A percentile compares a stretch with the other conserved stretches of the same genome.
Conservation (phyloP, 2,797 vertebrate species). For the Pangasius macronema region DNA sequence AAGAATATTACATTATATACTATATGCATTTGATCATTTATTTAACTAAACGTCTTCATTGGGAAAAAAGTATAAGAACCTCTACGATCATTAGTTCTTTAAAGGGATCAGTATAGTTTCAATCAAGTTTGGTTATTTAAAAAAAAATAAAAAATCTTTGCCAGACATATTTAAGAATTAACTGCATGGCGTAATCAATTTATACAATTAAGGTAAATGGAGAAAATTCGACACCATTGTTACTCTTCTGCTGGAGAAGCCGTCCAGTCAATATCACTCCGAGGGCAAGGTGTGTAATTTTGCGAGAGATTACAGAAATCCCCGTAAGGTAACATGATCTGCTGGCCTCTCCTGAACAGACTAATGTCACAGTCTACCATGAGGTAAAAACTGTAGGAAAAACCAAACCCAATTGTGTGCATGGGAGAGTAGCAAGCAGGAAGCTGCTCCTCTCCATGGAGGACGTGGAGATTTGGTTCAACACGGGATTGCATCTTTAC, state of each 20-base stretch:
- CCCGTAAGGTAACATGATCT: not conserved
- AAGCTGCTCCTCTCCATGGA: not conserved
- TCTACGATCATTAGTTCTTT: not conserved
- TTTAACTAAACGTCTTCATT: not conserved
- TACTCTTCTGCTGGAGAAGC: not conserved
- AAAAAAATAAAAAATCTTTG: not conserved
- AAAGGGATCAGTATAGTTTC: not conserved
- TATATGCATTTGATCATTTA: not conserved
- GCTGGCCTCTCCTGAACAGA: not conserved
- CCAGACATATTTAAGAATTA: not conserved
- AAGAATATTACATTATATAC: not conserved
- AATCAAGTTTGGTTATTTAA: not conserved
- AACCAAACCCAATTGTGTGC: not conserved
- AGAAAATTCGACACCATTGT: not conserved
- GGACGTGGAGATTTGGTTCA: not conserved
- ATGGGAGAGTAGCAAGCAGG: not conserved
- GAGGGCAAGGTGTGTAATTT: not conserved
- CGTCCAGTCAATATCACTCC: not conserved
- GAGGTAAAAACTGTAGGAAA: not conserved
- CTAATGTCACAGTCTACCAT: constrained; percentile 6
- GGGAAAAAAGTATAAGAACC: not conserved
- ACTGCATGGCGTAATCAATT: not conserved
- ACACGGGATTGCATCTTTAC: not conserved
- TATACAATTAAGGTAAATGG: not conserved
- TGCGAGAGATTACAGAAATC: not conserved